Evolutionary conservation across 2,888 invertebrate species (phyloP), one percentile per base, ranked within the genome.

Genomic region (Tenthredo notha): DNA sequence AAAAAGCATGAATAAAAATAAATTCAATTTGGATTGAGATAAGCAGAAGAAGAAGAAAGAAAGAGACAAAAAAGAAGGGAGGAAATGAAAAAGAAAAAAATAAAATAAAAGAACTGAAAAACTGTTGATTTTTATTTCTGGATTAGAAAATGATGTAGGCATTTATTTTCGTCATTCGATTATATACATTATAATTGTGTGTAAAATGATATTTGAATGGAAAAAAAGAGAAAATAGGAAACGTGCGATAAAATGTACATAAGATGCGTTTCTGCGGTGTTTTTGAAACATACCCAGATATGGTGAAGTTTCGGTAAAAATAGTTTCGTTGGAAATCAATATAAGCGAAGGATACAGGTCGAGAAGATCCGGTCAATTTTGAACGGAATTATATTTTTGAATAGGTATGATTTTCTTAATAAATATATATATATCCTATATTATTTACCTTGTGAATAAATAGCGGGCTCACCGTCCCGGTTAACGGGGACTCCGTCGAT

Each of bases 241-340:
- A n/a, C 3, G 47, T 12, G 47, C 2, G 47, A 15, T 47, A 7
- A 54, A n/a, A 33, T 33, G 33, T n/a, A 5, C n/a, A n/a, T 54
- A n/a, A 54, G 54, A 54, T 54, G 54, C 54, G 54, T 54, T 54
- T 54, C 18, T 54, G 54, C 54, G n/a, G 18, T 9, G 70, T 18
- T 37, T 50, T n/a, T 5, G n/a, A 54, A 54, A 54, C n/a, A n/a
- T n/a, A 47, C 5, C 21, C 2, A 54, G 33, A n/a, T n/a, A 80
- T 37, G 50, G 25, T 25, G 29, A 83, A 83, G 29, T 83, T 83
- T 83, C 67, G 83, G 83, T 70, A 25, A 70, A 67, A 83, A 83
- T 83, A 83, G 83, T 83, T 83, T 83, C 83, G 83, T 83, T 83
- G 83, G 83, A 83, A 83, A 83, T 83, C 83, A 67, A 83, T 83